These are phyloP conservation scores for Drosophila percnosoma DNA, from an alignment of 2,888 invertebrate species.

Conservation along the genomic window DNA sequence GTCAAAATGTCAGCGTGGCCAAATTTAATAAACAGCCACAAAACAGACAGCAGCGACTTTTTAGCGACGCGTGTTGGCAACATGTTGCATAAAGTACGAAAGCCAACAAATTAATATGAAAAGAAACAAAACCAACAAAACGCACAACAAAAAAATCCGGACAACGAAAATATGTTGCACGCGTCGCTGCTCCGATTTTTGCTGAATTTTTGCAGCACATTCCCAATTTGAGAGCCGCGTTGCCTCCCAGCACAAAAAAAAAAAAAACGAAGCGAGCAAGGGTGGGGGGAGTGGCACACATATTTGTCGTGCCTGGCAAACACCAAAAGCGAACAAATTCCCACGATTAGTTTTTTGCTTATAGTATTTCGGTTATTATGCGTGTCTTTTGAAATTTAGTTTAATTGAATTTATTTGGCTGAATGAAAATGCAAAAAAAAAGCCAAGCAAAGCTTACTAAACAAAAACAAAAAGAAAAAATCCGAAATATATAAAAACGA, in stretches of 20 bases:
- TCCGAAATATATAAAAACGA: conserved; percentile 33
- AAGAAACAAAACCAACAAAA: conserved; percentile 20
- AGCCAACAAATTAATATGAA: conserved; percentile 20
- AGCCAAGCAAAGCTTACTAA: conserved; percentile 4
- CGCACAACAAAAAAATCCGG: conserved; percentile 21
- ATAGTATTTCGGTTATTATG: conserved; percentile 41
- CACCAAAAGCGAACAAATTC: conserved; percentile 66
- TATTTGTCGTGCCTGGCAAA: conserved; percentile 59
- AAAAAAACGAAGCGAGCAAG: conserved; percentile 7
- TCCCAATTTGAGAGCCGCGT: conserved; percentile 63
- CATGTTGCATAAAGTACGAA: conserved; percentile 65
- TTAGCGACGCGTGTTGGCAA: conserved; percentile 61
- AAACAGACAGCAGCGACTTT: conserved; percentile 50
- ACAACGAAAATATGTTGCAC: conserved; percentile 64
- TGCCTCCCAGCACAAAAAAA: conserved; percentile 17
- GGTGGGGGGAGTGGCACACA: conserved; percentile 24
- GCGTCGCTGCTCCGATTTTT: conserved; percentile 63
- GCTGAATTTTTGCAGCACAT: conserved; percentile 52
- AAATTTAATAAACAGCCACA: conserved; percentile 72
- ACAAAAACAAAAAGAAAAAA: conserved; percentile 15
- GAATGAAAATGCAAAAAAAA: conserved; percentile 64
- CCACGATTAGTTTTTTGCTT: conserved; percentile 66
- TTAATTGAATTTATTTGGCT: conserved; percentile 74
- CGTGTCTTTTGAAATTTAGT: conserved; percentile 61
- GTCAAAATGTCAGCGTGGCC: conserved; percentile 73